A percentile compares a stretch with the other conserved stretches of the same genome.
Evolutionary conservation across 92 coral and sea anemone genomes (phyloP).

Genomic region (Porites cylindrica): DNA sequence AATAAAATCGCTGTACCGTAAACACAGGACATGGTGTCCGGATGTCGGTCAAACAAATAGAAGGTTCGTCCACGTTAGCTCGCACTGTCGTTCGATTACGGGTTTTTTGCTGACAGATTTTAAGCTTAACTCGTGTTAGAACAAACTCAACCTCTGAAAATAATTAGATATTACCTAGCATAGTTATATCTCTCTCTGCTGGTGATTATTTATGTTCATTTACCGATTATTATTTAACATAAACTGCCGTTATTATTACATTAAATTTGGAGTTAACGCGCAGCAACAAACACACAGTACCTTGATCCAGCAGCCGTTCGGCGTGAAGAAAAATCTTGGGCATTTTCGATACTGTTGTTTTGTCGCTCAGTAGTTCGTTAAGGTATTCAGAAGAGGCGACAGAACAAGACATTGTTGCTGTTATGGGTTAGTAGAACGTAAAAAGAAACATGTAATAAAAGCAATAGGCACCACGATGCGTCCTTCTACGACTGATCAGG

Average conservation of each 20-base stretch:
- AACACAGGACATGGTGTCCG: constrained; percentile 62
- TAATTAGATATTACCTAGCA: constrained; percentile 88
- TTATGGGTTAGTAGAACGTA: constrained; percentile 95
- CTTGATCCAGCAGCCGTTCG: constrained; percentile 99
- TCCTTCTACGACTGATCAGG: constrained; percentile 50
- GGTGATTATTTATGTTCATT: constrained; percentile 89
- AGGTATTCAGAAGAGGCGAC: constrained; percentile 95
- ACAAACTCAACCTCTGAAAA: constrained; percentile 20
- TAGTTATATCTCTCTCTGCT: constrained; percentile 79
- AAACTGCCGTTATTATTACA: constrained; percentile 90
- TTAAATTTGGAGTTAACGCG: constrained; percentile 77
- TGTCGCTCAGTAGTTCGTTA: constrained; percentile 99
- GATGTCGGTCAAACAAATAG: constrained; percentile 60
- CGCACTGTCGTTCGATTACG: constrained; percentile 1
- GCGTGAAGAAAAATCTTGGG: constrained; percentile 99
- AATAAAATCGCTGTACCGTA: constrained; percentile 65
- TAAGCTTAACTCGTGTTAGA: constrained; percentile 46
- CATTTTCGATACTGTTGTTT: constrained; percentile 99
- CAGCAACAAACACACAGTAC: constrained; percentile 72
- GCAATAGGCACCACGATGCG: constrained; percentile 38
- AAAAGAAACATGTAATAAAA: constrained; percentile 86
- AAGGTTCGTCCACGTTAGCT: constrained; percentile 47
- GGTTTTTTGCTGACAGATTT: constrained; percentile 5
- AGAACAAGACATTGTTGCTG: constrained; percentile 89
- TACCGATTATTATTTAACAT: constrained; percentile 95